Conservation (phyloP, 2,888 invertebrate genomes). For the Noctua janthe region DNA sequence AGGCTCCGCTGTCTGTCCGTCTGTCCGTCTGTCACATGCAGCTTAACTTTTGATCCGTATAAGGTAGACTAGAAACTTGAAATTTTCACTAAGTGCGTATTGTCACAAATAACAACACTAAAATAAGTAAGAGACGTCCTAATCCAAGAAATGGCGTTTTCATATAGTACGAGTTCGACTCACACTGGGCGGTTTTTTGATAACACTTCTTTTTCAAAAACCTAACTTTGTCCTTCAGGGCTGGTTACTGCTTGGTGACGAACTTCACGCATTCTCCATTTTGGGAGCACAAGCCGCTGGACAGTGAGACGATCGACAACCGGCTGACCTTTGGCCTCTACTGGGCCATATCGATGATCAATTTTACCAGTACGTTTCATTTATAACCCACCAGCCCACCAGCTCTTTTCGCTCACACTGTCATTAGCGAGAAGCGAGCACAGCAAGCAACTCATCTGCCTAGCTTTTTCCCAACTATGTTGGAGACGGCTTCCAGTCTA, state of each 20-base stretch:
- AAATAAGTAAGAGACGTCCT: no score
- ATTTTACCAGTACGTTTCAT: conserved; percentile 77
- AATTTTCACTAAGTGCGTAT: no score
- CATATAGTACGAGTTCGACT: neutral
- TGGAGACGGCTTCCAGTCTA: neutral
- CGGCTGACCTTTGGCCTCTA: conserved; percentile 78
- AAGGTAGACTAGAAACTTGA: no score
- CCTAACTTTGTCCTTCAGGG: conserved; percentile 65
- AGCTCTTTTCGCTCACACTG: neutral
- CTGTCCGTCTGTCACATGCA: no score
- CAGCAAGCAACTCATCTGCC: neutral
- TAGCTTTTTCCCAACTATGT: neutral
- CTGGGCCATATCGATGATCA: conserved; percentile 84
- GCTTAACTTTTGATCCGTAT: no score
- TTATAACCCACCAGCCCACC: no score
- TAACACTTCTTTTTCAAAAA: neutral
- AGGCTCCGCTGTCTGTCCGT: no score
- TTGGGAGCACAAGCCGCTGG: conserved; percentile 74
- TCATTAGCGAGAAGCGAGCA: neutral
- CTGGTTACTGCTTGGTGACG: conserved; percentile 77
- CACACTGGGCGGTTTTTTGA: neutral
- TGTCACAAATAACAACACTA: no score
- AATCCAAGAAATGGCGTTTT: neutral
- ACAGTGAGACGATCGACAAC: conserved; percentile 69
- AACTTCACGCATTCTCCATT: conserved; percentile 82